Evolutionary conservation across 2,888 invertebrate genomes (phyloP).

Genomic region (Sinelater perroti): DNA sequence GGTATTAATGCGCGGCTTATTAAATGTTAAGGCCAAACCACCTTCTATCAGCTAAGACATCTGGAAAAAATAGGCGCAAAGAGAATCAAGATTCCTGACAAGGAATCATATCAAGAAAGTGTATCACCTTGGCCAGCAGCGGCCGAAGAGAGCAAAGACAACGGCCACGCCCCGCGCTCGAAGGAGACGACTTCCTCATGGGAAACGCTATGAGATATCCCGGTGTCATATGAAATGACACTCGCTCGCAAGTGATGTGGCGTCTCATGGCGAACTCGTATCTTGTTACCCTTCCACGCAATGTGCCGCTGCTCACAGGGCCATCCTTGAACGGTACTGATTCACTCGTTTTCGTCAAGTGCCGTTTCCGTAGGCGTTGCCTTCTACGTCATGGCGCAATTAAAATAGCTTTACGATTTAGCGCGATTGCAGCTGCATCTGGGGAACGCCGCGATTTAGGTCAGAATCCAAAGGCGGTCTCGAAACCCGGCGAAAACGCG

Average conservation of each 20-base stretch:
- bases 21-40: slow-evolving; percentile 53
- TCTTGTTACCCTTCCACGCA: slow-evolving; percentile 20
- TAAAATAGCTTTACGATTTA: no score
- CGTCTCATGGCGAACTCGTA: slow-evolving; percentile 42
- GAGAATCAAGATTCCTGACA: slow-evolving; percentile 49
- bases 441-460: slow-evolving; percentile 1
- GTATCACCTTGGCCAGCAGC: slow-evolving; percentile 51
- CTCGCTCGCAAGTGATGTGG: slow-evolving; percentile 42
- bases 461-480: no score
- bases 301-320: neutral
- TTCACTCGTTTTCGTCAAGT: no score
- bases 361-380: no score
- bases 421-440: no score
- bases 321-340: slow-evolving; percentile 30
- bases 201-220: slow-evolving; percentile 35
- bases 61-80: slow-evolving; percentile 44
- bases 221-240: slow-evolving; percentile 40
- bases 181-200: slow-evolving; percentile 31
- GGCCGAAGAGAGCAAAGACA: slow-evolving; percentile 32
- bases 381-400: no score
- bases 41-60: slow-evolving; percentile 48
- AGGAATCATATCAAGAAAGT: slow-evolving; percentile 51
- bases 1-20: slow-evolving; percentile 28
- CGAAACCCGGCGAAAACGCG: no score
- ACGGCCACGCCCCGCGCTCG: slow-evolving; percentile 43